Evolutionary conservation across 2,797 vertebrate species (phyloP), one percentile per base, ranked within the genome.

Genomic region (Malurus splendens): DNA sequence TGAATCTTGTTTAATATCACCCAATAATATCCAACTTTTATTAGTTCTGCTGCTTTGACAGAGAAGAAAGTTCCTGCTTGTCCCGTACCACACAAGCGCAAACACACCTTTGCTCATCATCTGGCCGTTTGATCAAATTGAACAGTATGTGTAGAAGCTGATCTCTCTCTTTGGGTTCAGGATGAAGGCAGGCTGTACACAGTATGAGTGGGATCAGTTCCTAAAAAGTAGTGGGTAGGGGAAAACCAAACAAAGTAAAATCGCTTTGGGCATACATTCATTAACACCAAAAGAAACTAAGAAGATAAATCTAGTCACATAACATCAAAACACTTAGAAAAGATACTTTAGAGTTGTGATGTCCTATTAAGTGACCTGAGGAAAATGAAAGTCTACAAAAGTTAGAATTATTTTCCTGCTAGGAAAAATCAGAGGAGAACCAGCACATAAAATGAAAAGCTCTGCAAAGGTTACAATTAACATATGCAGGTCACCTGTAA

Each of bases 141-240:
- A 99, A 99, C 88, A 99, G 98, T 95, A 99, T 99, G 95, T 99
- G 99, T 18, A 99, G 98, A 70, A 99, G 99, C 96, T 99, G 99
- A 95, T 99, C 99, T 97, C 99, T 97, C 90, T 99, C 99, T 97
- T 99, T 99, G 94, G 99, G 97, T 93, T 99, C 98, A 70, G 99
- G 99, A 96, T 99, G 99, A 89, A 99, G 98, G 96, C 99, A 99
- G 93, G 99, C 99, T 47, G 99, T 99, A 90, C 99, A 99, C 90
- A 99, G 88, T 96, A 99, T 99, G 95, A 99, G 98, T 50, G 99
- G 99, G 91, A 99, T 99, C 97, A 99, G 93, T 92, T 99, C 99
- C 99, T 99, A 93, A 86, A 96, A 75, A 66, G 28, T 93, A 68
- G 55, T 14, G 30, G 51, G 88, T 72, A 93, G 66, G 55, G 80